Evolutionary conservation across 2,113 vertebrate species (phyloP).

Genomic region (Saguinus midas): DNA sequence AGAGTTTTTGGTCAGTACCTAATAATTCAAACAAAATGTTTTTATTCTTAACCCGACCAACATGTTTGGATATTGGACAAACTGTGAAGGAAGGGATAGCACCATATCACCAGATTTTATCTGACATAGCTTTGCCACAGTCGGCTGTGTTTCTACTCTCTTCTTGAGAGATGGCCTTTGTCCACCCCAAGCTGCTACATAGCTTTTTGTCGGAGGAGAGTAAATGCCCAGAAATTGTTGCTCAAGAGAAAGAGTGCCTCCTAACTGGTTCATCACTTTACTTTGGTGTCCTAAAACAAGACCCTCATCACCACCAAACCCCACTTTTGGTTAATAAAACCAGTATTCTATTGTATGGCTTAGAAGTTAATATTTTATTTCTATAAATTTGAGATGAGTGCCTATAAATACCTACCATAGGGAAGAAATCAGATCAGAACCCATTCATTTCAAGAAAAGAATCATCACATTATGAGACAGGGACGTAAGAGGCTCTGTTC

Average conservation of each 20-base stretch:
- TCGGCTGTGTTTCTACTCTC: background rate
- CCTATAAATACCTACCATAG: background rate
- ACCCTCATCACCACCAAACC: background rate
- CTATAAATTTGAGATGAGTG: background rate
- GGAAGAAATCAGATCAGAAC: background rate
- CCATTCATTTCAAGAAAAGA: background rate
- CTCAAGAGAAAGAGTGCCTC: background rate
- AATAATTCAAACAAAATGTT: background rate
- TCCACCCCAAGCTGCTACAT: background rate
- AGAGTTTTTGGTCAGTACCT: background rate
- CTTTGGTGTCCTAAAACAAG: background rate
- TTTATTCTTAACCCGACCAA: background rate
- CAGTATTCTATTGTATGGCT: background rate
- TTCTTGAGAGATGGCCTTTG: background rate
- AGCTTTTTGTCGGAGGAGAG: background rate
- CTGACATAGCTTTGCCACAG: background rate
- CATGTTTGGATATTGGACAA: background rate
- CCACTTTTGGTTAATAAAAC: background rate
- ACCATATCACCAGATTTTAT: background rate
- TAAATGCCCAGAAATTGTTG: background rate
- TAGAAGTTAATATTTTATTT: background rate
- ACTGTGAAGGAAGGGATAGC: background rate
- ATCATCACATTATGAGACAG: background rate
- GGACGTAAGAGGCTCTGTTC: background rate
- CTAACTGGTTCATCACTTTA: background rate